phyloP scores from a whole-genome alignment of 2,797 vertebrate genomes.

The Kryptopterus vitreolus region DNA sequence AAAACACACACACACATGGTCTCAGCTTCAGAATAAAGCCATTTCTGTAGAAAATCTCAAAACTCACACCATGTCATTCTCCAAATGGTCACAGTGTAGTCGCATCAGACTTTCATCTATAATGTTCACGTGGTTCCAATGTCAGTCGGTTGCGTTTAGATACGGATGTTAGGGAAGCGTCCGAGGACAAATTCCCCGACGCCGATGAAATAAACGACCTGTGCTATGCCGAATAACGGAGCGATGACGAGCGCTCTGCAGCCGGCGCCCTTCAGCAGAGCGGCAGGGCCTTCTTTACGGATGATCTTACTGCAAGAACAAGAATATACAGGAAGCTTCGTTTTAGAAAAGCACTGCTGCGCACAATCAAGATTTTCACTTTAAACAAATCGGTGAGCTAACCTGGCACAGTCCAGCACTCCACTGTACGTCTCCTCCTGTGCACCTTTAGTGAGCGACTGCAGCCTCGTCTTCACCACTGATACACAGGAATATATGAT shows the following conservation, averaged over 20 bases:
- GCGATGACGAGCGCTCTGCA: slow-evolving; percentile 82
- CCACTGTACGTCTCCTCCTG: slow-evolving; percentile 84
- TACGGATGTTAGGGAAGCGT: slow-evolving; percentile 68
- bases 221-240: slow-evolving; percentile 84
- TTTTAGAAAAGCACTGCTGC: not conserved
- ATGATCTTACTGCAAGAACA: slow-evolving; percentile 74
- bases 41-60: slow-evolving; percentile 34
- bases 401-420: slow-evolving; percentile 82
- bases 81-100: slow-evolving; percentile 49
- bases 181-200: slow-evolving; percentile 81
- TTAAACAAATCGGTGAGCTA: not conserved
- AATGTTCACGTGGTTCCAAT: slow-evolving; percentile 45
- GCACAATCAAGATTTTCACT: not conserved
- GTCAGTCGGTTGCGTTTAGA: slow-evolving; percentile 69
- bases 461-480: slow-evolving; percentile 84
- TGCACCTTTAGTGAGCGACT: slow-evolving; percentile 78
- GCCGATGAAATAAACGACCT: slow-evolving; percentile 81
- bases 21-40: slow-evolving; percentile 50
- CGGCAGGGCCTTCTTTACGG: slow-evolving; percentile 77
- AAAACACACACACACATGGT: slow-evolving; percentile 28
- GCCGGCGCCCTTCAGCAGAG: slow-evolving; percentile 80
- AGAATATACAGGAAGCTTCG: not conserved
- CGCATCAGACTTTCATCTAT: slow-evolving; percentile 58
- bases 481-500: slow-evolving; percentile 10
- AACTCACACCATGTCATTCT: slow-evolving; percentile 6